phyloP scores from a whole-genome alignment of 2,797 vertebrate genomes.

The Catamblyrhynchus diadema region DNA sequence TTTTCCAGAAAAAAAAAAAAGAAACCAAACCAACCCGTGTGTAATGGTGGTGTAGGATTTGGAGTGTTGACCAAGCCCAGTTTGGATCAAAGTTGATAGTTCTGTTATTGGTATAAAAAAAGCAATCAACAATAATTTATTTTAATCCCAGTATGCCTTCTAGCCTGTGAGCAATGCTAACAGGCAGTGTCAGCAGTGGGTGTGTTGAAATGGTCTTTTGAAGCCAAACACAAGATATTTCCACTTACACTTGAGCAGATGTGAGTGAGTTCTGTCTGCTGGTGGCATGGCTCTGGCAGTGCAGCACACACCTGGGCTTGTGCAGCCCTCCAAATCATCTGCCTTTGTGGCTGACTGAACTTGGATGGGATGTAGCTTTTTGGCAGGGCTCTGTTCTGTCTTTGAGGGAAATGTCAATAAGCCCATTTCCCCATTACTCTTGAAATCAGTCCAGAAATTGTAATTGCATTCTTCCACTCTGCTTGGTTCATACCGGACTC shows the following conservation, averaged over 20 bases:
- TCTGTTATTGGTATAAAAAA: background rate
- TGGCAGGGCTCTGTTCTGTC: background rate
- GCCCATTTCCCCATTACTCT: background rate
- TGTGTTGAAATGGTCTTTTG: background rate
- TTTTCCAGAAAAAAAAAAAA: background rate
- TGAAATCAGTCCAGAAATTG: background rate
- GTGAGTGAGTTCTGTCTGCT: background rate
- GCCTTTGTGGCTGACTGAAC: background rate
- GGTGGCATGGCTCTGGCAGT: background rate
- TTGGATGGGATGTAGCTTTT: background rate
- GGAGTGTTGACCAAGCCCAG: background rate
- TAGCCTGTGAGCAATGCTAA: background rate
- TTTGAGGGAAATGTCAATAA: background rate
- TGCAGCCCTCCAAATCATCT: background rate
- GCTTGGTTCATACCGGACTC: background rate
- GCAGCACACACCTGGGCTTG: background rate
- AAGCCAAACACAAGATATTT: background rate
- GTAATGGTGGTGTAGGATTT: background rate
- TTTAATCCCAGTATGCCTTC: background rate
- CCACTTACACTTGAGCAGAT: background rate
- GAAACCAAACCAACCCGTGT: fast-evolving
- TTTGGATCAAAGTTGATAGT: background rate
- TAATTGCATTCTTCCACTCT: background rate
- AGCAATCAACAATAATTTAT: fast-evolving
- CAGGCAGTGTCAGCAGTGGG: background rate